A percentile compares a stretch with the other conserved stretches of the same genome.
These are phyloP conservation scores for Xestia rhomboidea DNA, from an alignment of 2,888 invertebrate species.

Conservation along the genomic window DNA sequence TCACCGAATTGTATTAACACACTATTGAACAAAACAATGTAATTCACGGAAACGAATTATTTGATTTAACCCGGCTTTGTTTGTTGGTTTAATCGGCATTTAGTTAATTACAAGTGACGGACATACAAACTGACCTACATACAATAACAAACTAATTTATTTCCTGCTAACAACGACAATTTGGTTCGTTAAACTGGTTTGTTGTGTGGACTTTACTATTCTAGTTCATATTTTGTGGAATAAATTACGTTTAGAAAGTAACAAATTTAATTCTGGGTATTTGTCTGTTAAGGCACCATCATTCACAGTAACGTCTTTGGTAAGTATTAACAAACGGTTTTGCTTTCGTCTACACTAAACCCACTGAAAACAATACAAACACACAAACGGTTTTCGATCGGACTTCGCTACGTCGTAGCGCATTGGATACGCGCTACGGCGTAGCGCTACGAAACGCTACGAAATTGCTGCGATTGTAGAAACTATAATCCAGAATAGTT, in stretches of 20 bases:
- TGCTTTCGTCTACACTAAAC: too few species aligned
- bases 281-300: background rate
- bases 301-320: background rate
- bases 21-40: background rate
- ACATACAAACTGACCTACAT: background rate
- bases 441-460: background rate
- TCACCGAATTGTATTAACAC: background rate
- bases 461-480: background rate
- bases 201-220: background rate
- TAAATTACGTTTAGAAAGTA: background rate
- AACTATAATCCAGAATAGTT: background rate
- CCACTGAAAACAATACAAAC: background rate
- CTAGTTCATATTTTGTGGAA: background rate
- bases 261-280: background rate
- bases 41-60: background rate
- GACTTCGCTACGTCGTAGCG: conserved; percentile 13
- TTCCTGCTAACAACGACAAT: background rate
- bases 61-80: background rate
- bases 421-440: conserved; percentile 22
- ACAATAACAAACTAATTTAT: conserved; percentile 11
- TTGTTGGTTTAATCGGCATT: background rate
- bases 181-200: conserved; percentile 3
- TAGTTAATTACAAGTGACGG: conserved; percentile 16
- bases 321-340: too few species aligned
- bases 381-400: background rate